Base-by-base conservation (phyloP, 2,888 invertebrate genomes). In the Stratiomys singularior region DNA sequence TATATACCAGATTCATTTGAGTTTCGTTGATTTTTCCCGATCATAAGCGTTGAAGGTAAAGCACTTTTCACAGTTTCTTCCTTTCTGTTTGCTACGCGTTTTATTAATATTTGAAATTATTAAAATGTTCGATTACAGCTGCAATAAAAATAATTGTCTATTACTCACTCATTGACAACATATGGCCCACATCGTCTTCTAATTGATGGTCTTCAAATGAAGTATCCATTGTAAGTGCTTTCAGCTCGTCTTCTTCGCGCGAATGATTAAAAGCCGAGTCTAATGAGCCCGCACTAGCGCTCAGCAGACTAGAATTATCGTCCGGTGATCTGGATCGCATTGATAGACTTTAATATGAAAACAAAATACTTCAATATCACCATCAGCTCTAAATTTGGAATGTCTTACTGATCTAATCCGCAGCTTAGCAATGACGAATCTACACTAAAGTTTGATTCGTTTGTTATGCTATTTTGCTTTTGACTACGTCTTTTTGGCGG, bases 211-310 rank as follows among this genome's bases (percentile, higher is more conserved):
- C 83, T 66, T 83, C 83, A n/a, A 81, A 79, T 1, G 81, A 82
- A 56, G 82, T 88, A 81, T 89, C 91, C 90, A 90, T 90, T 9
- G 81, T 82, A 74, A 91, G 87, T 37, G 89, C 90, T 80, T 91
- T 90, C 44, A 91, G 89, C 85, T 94, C 94, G 82, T 92, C 92
- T 83, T 94, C 95, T 82, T 94, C 93, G 78, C 93, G 91, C n/a
- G 96, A 96, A 83, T 93, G 93, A 87, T 96, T 96, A 82, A 96
- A 88, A 86, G 95, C 94, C 0, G 96, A 96, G 86, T 96, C 96
- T 82, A 95, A 88, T 82, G 96, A 96, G 76, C 95, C 95, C 77
- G 92, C 93, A 82, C 94, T 93, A 81, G 90, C 90, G 79, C 90
- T 90, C 77, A 91, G 87, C 81, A 92, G 88, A 79, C 92, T 92